Conservation (phyloP, 2,888 invertebrate genomes). For the Nasonovia ribisnigri region DNA sequence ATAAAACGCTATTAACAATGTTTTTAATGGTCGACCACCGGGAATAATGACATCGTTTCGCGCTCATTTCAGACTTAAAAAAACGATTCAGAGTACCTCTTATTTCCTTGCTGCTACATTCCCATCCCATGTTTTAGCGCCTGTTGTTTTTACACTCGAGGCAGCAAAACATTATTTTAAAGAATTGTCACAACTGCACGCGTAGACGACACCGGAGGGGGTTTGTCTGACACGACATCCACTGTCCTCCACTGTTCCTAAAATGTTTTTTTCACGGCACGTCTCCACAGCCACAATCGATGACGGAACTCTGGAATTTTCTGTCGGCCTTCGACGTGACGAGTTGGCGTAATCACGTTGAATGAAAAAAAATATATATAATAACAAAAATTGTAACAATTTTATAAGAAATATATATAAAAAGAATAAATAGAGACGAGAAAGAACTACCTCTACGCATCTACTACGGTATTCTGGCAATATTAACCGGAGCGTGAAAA, state of each 20-base stretch:
- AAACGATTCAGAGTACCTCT: constrained; percentile 37
- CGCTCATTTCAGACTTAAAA: constrained; percentile 45
- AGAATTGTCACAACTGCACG: constrained; percentile 22
- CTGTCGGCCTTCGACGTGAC: constrained; percentile 26
- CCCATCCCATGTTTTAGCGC: not conserved
- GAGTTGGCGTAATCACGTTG: constrained; percentile 34
- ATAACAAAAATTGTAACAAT: constrained; percentile 39
- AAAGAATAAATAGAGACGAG: not conserved
- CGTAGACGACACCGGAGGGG: not conserved
- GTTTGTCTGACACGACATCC: constrained; percentile 10
- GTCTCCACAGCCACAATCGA: constrained; percentile 35
- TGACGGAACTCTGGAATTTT: constrained; percentile 18
- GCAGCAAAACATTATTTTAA: constrained; percentile 30
- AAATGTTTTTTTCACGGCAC: constrained; percentile 55
- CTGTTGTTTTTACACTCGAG: constrained; percentile 26
- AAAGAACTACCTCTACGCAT: not conserved
- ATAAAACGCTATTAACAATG: constrained; percentile 45
- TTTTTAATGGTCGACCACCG: constrained; percentile 39
- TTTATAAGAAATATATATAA: not conserved
- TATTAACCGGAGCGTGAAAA: constrained; percentile 47
- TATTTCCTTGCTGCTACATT: not conserved
- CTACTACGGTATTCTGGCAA: not conserved
- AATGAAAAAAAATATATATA: not conserved
- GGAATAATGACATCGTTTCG: constrained; percentile 52
- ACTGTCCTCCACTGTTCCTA: not conserved